Evolutionary conservation across 2,888 invertebrate genomes (phyloP).

Genomic region (Ichneumon xanthorius): DNA sequence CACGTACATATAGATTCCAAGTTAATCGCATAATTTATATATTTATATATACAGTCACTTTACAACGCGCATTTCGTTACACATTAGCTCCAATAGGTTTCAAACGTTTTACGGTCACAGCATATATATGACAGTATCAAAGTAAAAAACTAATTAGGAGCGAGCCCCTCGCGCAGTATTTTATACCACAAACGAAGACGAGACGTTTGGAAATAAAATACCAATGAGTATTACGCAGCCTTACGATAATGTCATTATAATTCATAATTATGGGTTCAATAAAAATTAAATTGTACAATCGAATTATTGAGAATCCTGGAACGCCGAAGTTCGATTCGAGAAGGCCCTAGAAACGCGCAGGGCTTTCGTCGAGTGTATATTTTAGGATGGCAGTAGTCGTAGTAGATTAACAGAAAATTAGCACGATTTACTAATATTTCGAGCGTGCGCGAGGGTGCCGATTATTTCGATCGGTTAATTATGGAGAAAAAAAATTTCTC

Average conservation of each 20-base stretch:
- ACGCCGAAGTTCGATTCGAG: slow-evolving; percentile 38
- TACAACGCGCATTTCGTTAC: slow-evolving; percentile 83
- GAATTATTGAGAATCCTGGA: slow-evolving; percentile 27
- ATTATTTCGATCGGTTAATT: slow-evolving; percentile 15
- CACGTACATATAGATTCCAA: slow-evolving; percentile 25
- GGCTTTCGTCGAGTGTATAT: slow-evolving; percentile 44
- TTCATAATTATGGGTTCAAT: background rate
- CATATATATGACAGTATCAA: slow-evolving; percentile 79
- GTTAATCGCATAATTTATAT: slow-evolving; percentile 74
- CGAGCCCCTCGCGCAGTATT: slow-evolving; percentile 67
- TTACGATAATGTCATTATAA: slow-evolving; percentile 1
- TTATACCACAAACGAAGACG: slow-evolving; percentile 49
- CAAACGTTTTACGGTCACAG: slow-evolving; percentile 77
- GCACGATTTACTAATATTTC: slow-evolving; percentile 29
- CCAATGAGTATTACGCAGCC: slow-evolving; percentile 11
- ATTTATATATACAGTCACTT: slow-evolving; percentile 84
- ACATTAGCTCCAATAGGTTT: slow-evolving; percentile 77
- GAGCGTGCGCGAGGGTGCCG: slow-evolving; percentile 40
- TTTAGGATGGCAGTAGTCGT: slow-evolving; percentile 74
- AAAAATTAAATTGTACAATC: slow-evolving; percentile 13
- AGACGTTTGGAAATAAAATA: slow-evolving; percentile 23
- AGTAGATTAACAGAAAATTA: slow-evolving; percentile 61
- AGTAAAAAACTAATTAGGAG: slow-evolving; percentile 80
- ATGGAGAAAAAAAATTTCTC: background rate
- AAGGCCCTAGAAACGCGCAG: slow-evolving; percentile 43